Evolutionary conservation across 2,888 invertebrate genomes (phyloP), one percentile per base, ranked within the genome.

Genomic region (Cyrtodaria siliqua): DNA sequence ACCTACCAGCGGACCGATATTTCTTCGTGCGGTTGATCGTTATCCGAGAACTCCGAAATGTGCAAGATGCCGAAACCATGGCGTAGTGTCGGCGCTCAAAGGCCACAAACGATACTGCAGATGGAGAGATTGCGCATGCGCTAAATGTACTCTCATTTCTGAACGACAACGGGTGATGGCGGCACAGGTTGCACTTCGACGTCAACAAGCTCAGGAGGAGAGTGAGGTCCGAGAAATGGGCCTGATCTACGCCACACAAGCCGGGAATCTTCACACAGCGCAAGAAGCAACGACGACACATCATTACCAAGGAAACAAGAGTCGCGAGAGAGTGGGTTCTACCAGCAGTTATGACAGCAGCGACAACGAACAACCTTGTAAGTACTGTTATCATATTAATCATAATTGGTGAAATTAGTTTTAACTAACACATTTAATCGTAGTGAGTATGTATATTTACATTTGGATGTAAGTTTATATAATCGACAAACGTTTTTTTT

Each of bases 121-220:
- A 74, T 99, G 98, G 98, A 94, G 92, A 80, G 99, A 99, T 94
- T 99, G 99, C 94, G 96, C 97, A 80, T 99, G 93, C 82, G 98
- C 98, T 64, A 99, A 99, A 94, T 99, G 99, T 94, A 99, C 98
- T 20, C 95, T 99, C 84, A 99, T 99, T 84, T 98, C 99, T 1
- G 99, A 99, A 94, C 94, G 99, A 75, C 99, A 99, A 93, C 95
- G 99, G 49, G 99, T 99, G 75, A 99, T 99, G 99, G 99, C 99
- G 24, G 99, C 99, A 60, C 97, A 97, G 95, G 99, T 99, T 82
- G 98, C 99, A 26, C 94, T 99, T 56, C 95, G 99, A 42, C 95
- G 98, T 59, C 99, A 99, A 92, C 99, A 99, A 92, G 98, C 98
- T 0, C 99, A 99, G 93, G 99, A 99, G 93, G 97, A 97, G 94